Base-by-base conservation (phyloP, 2,113 vertebrate genomes). In the Sterna hirundo region DNA sequence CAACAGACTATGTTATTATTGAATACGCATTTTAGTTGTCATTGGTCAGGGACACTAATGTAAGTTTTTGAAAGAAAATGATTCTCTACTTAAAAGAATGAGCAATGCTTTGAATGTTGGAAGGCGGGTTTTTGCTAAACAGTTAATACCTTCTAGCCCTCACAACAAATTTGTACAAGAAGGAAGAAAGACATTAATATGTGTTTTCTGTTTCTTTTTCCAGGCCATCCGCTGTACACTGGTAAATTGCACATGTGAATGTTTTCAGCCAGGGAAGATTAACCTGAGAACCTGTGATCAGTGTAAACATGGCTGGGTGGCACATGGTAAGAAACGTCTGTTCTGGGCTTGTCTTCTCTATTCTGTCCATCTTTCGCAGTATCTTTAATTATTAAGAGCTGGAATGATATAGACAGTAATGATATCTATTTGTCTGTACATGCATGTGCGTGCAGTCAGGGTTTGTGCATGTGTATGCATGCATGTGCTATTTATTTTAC, bases 281-380 rank as follows among this genome's bases (percentile, higher is more conserved):
- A 99, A 99, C 98, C 98, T 99, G 97, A 98, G 99, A 97, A 99
- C 99, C 97, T 99, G 99, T 97, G 99, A 99, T 98, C 99, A 99
- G 97, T 99, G 99, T 98, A 99, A 99, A 98, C 99, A 99, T 97
- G 99, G 99, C 97, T 99, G 99, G 99, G 99, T 99, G 94, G 99
- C 99, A 97, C 99, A 99, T 64, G 99, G 99, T 99, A 98, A 99
- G 98, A 97, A 97, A 96, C 76, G 6, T 30, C 40, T 86, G 16
- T 79, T 86, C 55, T 20, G 44, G 54, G 30, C 54, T 90, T 90
- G 7, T 42, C 16, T 17, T 90, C 46, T 78, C 57, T 90, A 7
- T 87, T 82, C 9, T 85, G 36, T 90, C 84, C 11, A 9, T 60
- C 8, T 70, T 79, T 80, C 54, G 14, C 19, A 30, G 29, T 65